Percentiles rank a stretch among this genome's conserved stretches.
phyloP scores from a whole-genome alignment of 1,140 invertebrate species.

The Bombus waltoni region DNA sequence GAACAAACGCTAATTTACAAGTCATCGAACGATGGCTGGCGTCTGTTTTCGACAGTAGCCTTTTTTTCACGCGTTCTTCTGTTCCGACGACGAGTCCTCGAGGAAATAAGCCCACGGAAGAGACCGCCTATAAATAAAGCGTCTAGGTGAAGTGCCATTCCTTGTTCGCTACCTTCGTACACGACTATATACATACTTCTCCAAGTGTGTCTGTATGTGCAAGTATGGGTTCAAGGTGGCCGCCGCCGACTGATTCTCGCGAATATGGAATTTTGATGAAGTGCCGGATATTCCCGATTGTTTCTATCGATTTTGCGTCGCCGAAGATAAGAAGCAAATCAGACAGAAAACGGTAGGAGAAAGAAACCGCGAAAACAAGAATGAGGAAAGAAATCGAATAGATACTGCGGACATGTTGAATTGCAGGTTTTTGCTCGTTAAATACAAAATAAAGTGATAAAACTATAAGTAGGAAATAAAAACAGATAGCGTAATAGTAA shows the following conservation, averaged over 20 bases:
- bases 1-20: neutral
- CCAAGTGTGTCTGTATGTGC: too few species aligned
- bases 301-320: conserved; percentile 14
- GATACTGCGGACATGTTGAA: neutral
- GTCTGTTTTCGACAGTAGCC: neutral
- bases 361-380: too few species aligned
- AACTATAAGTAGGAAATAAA: too few species aligned
- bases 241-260: conserved; percentile 4
- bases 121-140: conserved; percentile 37
- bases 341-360: too few species aligned
- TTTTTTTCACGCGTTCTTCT: neutral
- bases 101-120: conserved; percentile 14
- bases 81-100: conserved; percentile 10
- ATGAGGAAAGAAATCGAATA: neutral
- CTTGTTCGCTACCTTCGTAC: conserved; percentile 14
- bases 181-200: neutral
- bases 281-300: conserved; percentile 27
- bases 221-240: neutral
- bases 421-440: neutral
- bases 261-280: conserved; percentile 54
- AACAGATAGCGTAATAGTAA: too few species aligned
- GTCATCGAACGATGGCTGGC: neutral
- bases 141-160: conserved; percentile 27
- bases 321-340: neutral
- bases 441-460: neutral